These are phyloP conservation scores for Cassiopea xamachana DNA, from an alignment of 30 jellyfish, hydroid and myxozoan species.

Conservation along the genomic window DNA sequence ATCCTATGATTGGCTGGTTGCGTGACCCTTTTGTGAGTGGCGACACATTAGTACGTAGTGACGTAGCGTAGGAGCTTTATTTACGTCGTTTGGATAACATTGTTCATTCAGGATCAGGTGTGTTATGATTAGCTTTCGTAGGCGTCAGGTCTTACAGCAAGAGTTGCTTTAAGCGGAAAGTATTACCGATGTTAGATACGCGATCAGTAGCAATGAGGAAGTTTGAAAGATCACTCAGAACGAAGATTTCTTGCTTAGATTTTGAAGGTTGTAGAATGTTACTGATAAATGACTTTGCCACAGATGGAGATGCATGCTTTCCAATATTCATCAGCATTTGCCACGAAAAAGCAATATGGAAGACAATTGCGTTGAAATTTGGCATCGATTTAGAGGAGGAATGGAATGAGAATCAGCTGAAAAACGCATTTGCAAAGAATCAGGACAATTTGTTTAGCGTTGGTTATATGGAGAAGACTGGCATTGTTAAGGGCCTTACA, in stretches of 20 bases:
- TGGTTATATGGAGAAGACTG: background rate
- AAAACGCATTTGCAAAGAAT: background rate
- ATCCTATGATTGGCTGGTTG: too few relatives aligned
- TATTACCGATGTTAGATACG: background rate
- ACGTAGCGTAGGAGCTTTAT: too few relatives aligned
- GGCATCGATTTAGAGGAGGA: constrained; percentile 11
- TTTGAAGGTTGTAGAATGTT: constrained; percentile 5
- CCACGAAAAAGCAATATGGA: constrained; percentile 53
- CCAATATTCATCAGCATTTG: constrained; percentile 37
- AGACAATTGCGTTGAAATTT: background rate
- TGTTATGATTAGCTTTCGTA: too few relatives aligned
- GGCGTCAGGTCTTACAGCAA: too few relatives aligned
- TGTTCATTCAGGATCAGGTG: too few relatives aligned
- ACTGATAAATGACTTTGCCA: background rate
- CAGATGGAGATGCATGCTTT: background rate
- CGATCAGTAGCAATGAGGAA: background rate
- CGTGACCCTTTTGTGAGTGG: too few relatives aligned
- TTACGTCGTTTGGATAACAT: too few relatives aligned
- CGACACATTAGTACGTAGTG: too few relatives aligned
- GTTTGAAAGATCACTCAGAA: constrained; percentile 18
- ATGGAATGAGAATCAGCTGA: constrained; percentile 23
- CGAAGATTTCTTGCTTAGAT: background rate
- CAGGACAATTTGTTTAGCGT: background rate
- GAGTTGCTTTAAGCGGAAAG: too few relatives aligned
- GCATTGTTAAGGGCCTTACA: constrained; percentile 1